Base-by-base conservation (phyloP, 1,140 invertebrate species). In the Gonioctena quinquepunctata region DNA sequence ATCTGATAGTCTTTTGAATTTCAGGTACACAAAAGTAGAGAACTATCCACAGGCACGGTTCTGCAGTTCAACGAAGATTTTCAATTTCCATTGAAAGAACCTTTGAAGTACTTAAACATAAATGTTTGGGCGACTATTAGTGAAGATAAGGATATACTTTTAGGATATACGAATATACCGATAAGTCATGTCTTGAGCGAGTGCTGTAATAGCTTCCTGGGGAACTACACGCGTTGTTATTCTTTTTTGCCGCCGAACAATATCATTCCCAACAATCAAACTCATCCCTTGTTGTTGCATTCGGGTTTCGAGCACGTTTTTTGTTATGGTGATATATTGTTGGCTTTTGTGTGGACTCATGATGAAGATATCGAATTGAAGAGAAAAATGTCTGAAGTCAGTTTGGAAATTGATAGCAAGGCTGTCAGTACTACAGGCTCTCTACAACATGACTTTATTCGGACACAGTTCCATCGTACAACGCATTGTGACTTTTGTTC, bases 401-500 rank as follows among this genome's bases (percentile, higher is more conserved):
- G 70, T 3, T 48, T 69, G 71, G 78, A 59, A 67, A 75, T 61
- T 4, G 81, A 71, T 21, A 49, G 13, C 13, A 73, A 72, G 27
- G 66, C 57, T 66, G 72, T 82, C 7, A 65, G 73, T 13, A 75
- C 77, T 2, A 76, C 79, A 3, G 73, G 73, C 75, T 23, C 77
- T 61, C 70, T 70, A 74, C 84, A 81, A 1, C 92, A 93, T 80
- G 91, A 94, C 79, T 96, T 96, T 79, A 88, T 94, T 57, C 86
- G 92, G 26, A 94, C 93, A 3, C 94, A 96, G 82, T 96, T 96
- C 79, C 89, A 94, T 75, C 87, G 93, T 72, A 92, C 92, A 4
- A 95, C 94, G 1, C 93, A 94, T 76, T 96, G 94, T 80, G 92
- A 95, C 82, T 96, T 95, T 83, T 96, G 95, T 84, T 90, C 92